Evolutionary conservation across 2,888 invertebrate genomes (phyloP).

Genomic region (Drosophila siamana): DNA sequence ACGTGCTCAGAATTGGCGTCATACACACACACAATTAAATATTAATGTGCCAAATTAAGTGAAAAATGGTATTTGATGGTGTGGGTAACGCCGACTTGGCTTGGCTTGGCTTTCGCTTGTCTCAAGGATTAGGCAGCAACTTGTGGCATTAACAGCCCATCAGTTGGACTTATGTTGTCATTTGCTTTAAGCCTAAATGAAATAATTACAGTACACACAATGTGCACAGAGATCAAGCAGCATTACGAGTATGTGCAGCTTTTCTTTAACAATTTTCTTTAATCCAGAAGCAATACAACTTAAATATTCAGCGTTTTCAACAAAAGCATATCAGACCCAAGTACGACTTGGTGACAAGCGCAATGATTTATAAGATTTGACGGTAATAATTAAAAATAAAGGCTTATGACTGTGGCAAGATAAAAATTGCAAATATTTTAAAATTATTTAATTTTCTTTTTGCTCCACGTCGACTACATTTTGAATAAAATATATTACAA

Average conservation of each 20-base stretch:
- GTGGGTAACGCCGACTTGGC: not conserved
- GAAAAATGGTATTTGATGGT: slow-evolving; percentile 63
- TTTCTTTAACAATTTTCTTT: not conserved
- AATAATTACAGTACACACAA: slow-evolving; percentile 35
- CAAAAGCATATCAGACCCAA: no score
- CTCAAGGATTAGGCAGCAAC: slow-evolving; percentile 67
- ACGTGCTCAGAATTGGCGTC: slow-evolving; percentile 62
- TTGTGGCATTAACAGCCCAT: slow-evolving; percentile 63
- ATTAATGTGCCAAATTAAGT: slow-evolving; percentile 78
- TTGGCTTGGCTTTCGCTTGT: slow-evolving; percentile 35
- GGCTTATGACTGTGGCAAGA: no score
- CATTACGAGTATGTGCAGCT: not conserved
- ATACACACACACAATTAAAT: slow-evolving; percentile 69
- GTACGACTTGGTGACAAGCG: no score
- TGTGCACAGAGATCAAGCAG: not conserved
- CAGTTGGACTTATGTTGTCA: slow-evolving; percentile 51
- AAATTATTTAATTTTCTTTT: no score
- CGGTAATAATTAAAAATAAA: no score
- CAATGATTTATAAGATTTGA: no score
- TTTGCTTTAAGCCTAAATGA: slow-evolving; percentile 17
- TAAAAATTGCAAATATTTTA: no score
- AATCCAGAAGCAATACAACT: no score
- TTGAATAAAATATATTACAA: no score
- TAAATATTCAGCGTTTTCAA: no score
- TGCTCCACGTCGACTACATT: no score